Percentiles rank a stretch among this genome's conserved stretches.
Evolutionary conservation across 2,888 invertebrate genomes (phyloP).

Genomic region (Parnassius orleans): DNA sequence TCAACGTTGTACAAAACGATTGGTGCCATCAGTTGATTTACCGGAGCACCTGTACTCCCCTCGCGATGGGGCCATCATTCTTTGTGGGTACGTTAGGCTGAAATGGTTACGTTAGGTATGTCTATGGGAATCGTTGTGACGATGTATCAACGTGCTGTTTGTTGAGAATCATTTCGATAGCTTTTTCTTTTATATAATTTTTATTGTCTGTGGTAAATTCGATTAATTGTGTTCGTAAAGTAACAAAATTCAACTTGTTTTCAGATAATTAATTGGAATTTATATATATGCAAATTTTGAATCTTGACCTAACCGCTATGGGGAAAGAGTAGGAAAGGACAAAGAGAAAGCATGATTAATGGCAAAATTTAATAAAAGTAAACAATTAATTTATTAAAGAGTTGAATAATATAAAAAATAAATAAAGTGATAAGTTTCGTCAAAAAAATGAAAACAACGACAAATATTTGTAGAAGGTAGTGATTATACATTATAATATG

Average conservation of each 20-base stretch:
- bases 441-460: too few relatives aligned
- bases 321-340: too few relatives aligned
- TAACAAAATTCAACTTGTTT: neutral
- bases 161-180: neutral
- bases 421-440: too few relatives aligned
- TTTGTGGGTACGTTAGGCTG: slow-evolving; percentile 17
- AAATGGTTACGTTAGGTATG: slow-evolving; percentile 27
- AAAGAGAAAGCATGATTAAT: too few relatives aligned
- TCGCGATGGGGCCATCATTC: slow-evolving; percentile 33
- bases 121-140: slow-evolving; percentile 26
- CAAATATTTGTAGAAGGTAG: too few relatives aligned
- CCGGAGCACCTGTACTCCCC: slow-evolving; percentile 43
- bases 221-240: neutral
- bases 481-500: too few relatives aligned
- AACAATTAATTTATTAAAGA: too few relatives aligned
- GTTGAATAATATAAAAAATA: too few relatives aligned
- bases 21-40: slow-evolving; percentile 44
- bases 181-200: neutral
- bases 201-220: neutral
- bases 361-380: too few relatives aligned
- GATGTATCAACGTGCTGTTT: slow-evolving; percentile 26
- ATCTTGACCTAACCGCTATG: too few relatives aligned
- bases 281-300: too few relatives aligned
- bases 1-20: slow-evolving; percentile 48
- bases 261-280: too few relatives aligned